Conservation (phyloP, 2,113 vertebrate species). For the Semnornis frantzii region DNA sequence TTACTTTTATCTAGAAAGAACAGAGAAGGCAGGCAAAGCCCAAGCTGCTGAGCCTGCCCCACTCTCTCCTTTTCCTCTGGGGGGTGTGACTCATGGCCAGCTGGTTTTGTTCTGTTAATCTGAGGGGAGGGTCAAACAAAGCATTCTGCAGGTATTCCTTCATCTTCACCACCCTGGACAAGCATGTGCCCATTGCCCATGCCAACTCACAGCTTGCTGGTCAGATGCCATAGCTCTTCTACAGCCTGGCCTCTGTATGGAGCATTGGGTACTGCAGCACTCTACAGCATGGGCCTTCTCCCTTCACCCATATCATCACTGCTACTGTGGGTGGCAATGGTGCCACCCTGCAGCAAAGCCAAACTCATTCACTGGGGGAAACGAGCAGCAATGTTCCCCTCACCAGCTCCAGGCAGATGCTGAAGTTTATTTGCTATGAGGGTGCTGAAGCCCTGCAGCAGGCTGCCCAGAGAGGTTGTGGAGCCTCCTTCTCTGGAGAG, state of each 20-base stretch:
- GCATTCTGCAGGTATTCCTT: not conserved
- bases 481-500: too few species aligned
- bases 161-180: not conserved
- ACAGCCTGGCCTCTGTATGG: not conserved
- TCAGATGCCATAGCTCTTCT: not conserved
- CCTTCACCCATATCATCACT: not conserved
- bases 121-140: not conserved
- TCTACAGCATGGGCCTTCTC: not conserved
- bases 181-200: not conserved
- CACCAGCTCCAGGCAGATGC: not conserved
- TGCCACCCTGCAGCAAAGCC: too few species aligned
- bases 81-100: not conserved
- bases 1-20: not conserved
- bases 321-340: not conserved
- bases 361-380: not conserved
- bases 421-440: not conserved
- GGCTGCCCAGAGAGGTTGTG: too few species aligned
- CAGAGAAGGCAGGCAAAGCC: not conserved
- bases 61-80: not conserved
- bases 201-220: fast-evolving
- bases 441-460: too few species aligned
- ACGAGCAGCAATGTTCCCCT: not conserved
- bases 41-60: not conserved
- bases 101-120: not conserved
- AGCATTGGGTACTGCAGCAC: not conserved